These are phyloP conservation scores for Bufo gargarizans DNA, from an alignment of 2,113 vertebrate genomes.

Conservation along the genomic window DNA sequence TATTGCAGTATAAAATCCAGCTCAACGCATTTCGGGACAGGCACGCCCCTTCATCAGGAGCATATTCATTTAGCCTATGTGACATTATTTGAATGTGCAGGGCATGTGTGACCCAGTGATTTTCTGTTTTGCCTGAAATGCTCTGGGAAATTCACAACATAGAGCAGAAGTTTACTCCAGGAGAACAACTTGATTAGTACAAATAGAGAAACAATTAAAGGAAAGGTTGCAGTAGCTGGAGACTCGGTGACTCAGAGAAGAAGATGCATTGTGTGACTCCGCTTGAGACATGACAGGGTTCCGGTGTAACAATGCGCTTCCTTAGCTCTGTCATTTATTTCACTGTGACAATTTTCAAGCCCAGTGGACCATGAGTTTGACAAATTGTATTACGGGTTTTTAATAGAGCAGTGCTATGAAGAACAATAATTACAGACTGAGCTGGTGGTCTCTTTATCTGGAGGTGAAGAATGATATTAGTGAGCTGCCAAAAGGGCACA, in stretches of 20 bases:
- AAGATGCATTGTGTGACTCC: slow-evolving; percentile 8
- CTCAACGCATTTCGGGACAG: too few species aligned
- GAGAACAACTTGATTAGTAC: not conserved
- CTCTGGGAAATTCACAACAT: not conserved
- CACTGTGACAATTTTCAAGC: slow-evolving; percentile 24
- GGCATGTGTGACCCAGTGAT: not conserved
- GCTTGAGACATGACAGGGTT: slow-evolving; percentile 2
- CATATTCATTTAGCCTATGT: too few species aligned
- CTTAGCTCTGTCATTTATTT: not conserved
- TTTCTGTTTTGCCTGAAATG: not conserved
- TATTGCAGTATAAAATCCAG: too few species aligned
- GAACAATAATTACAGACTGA: not conserved
- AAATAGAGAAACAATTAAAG: not conserved
- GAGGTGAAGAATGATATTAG: slow-evolving; percentile 1
- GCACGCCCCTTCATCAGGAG: too few species aligned
- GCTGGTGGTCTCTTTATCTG: not conserved
- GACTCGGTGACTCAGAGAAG: not conserved
- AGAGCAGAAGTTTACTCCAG: not conserved
- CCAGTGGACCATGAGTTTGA: slow-evolving; percentile 25
- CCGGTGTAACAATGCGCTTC: slow-evolving; percentile 13
- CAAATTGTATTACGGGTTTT: slow-evolving; percentile 51
- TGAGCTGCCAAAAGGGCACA: not conserved
- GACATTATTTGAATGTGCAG: not conserved
- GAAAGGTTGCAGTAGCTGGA: not conserved
- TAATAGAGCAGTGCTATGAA: slow-evolving; percentile 17